Conservation (phyloP, 2,797 vertebrate genomes). For the Acipenser oxyrinchus region DNA sequence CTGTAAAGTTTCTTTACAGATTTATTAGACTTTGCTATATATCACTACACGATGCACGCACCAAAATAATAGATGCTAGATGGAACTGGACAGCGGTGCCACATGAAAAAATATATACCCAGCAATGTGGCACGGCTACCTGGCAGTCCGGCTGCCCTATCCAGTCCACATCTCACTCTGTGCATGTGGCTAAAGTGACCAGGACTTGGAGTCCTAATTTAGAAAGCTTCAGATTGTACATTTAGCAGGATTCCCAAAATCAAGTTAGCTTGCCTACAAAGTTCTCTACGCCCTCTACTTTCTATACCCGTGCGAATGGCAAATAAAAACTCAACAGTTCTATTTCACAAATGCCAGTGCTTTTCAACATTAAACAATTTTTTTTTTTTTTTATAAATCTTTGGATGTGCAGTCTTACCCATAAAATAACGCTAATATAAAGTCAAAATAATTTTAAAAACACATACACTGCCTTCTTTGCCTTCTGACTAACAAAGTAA, state of each 20-base stretch:
- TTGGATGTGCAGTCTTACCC: slow-evolving; percentile 80
- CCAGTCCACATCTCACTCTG: slow-evolving; percentile 47
- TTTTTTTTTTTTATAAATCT: slow-evolving; percentile 73
- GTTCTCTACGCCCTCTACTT: slow-evolving; percentile 56
- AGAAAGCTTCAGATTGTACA: slow-evolving; percentile 58
- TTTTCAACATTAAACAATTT: slow-evolving; percentile 69
- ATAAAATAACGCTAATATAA: slow-evolving; percentile 70
- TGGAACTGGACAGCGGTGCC: slow-evolving; percentile 52
- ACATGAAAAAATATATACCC: slow-evolving; percentile 48
- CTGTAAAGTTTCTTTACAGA: slow-evolving; percentile 51
- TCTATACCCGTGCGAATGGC: slow-evolving; percentile 75
- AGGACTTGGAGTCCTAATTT: slow-evolving; percentile 48
- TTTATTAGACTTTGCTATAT: slow-evolving; percentile 70
- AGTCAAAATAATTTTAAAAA: slow-evolving; percentile 73
- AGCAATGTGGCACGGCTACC: slow-evolving; percentile 44
- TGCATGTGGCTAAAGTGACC: slow-evolving; percentile 49
- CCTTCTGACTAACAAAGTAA: slow-evolving; percentile 70
- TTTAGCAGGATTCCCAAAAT: slow-evolving; percentile 64
- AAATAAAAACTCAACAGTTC: slow-evolving; percentile 63
- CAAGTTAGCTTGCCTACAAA: slow-evolving; percentile 63
- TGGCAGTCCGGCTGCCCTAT: slow-evolving; percentile 57
- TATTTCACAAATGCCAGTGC: slow-evolving; percentile 83
- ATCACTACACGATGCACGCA: slow-evolving; percentile 58
- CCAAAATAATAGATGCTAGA: slow-evolving; percentile 60
- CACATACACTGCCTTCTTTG: slow-evolving; percentile 66